Evolutionary conservation across 2,113 vertebrate species (phyloP).

Genomic region (Ophthalmolycus amberensis): DNA sequence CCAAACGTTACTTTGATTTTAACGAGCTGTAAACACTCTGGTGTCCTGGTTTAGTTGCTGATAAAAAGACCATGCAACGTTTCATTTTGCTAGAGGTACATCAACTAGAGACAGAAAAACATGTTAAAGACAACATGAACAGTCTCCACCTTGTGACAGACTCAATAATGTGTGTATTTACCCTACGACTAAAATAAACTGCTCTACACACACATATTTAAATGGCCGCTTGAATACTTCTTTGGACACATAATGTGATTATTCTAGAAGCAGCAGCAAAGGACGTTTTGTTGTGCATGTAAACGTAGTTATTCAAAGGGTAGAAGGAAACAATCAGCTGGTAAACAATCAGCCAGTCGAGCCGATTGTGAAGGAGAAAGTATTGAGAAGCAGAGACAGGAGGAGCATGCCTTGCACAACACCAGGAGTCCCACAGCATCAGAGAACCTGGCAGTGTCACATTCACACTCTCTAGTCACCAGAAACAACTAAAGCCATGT

Average conservation of each 20-base stretch:
- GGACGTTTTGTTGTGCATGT: slow-evolving; percentile 63
- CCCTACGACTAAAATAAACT: not conserved
- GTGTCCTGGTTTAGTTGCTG: not conserved
- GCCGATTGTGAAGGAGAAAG: slow-evolving; percentile 62
- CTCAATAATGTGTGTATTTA: not conserved
- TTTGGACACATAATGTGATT: not conserved
- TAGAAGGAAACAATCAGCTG: slow-evolving; percentile 57
- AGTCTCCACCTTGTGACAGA: not conserved
- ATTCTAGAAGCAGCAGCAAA: not conserved
- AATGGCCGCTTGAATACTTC: not conserved
- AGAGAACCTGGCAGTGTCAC: slow-evolving; percentile 73
- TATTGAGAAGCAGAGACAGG: slow-evolving; percentile 58
- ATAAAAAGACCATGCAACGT: not conserved
- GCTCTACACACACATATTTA: not conserved
- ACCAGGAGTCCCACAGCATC: slow-evolving; percentile 67
- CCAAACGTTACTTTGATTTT: not conserved
- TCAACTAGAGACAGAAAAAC: not conserved
- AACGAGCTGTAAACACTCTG: not conserved
- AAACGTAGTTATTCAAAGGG: slow-evolving; percentile 61
- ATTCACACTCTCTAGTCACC: slow-evolving; percentile 32
- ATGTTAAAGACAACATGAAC: not conserved
- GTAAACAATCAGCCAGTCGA: slow-evolving; percentile 70
- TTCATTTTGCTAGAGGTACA: not conserved
- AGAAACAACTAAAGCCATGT: slow-evolving; percentile 56
- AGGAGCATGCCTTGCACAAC: slow-evolving; percentile 73